Conservation (phyloP, 2,888 invertebrate genomes). For the Alcis repandata region DNA sequence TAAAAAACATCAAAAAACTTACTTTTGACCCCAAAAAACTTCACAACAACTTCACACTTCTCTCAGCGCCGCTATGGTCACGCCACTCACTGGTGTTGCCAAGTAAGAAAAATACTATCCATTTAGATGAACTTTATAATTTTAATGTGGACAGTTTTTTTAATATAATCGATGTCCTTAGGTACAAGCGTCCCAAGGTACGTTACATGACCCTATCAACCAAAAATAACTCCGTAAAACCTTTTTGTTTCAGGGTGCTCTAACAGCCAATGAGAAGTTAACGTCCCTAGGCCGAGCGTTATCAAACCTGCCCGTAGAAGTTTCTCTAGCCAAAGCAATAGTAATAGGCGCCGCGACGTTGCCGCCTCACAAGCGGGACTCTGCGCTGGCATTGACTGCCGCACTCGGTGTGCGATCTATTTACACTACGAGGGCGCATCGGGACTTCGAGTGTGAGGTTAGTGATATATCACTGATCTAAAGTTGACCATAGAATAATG, state of each 20-base stretch:
- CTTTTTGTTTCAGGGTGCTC: slow-evolving; percentile 88
- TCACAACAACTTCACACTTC: no score
- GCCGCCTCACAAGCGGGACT: slow-evolving; percentile 90
- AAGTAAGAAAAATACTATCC: no score
- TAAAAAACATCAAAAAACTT: no score
- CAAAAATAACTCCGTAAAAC: no score
- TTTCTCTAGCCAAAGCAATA: slow-evolving; percentile 97
- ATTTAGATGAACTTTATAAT: no score
- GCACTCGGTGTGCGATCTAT: slow-evolving; percentile 97
- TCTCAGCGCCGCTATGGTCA: no score
- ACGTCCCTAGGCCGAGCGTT: slow-evolving; percentile 95
- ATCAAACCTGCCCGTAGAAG: slow-evolving; percentile 96
- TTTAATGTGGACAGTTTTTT: no score
- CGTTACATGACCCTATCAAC: no score
- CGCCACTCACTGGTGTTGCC: no score
- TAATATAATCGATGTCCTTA: no score
- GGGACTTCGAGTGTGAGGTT: slow-evolving; percentile 94
- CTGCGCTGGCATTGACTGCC: slow-evolving; percentile 95
- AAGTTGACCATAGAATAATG: background rate
- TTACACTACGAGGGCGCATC: slow-evolving; percentile 95
- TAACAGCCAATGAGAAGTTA: slow-evolving; percentile 92
- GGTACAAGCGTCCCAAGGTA: no score
- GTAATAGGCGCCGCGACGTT: slow-evolving; percentile 96
- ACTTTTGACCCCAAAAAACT: no score
- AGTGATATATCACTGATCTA: background rate